Evolutionary conservation across 2,888 invertebrate genomes (phyloP), one percentile per base, ranked within the genome.

Genomic region (Diadegma fenestrale): DNA sequence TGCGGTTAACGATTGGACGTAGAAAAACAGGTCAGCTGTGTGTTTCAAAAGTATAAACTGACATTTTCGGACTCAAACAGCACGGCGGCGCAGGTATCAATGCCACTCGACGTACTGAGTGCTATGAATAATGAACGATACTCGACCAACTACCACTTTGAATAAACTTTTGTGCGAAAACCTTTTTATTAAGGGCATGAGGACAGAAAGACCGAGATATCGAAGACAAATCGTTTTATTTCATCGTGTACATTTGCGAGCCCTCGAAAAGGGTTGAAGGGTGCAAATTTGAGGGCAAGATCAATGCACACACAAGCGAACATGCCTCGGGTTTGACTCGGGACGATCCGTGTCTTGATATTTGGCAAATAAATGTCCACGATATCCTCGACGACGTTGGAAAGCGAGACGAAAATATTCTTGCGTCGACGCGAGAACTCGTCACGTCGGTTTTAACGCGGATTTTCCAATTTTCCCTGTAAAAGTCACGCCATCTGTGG

Each of bases 371-470:
- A 19, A 26, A n/a, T 26, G 22, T 61, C 19, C 17, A 5, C 17
- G 45, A 19, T 12, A 22, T 43, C 19, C 10, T 5, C 26, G 45
- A 12, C 12, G 45, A 12, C 19, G 33, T 33, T 22, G 58, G 26
- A 22, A 45, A 6, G n/a, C n/a, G 7, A 69, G 10, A 17, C 61
- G n/a, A 17, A 69, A 12, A 82, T 37, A 63, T 19, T 22, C 14
- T 19, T 69, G 10, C 17, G 30, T 45, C 22, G 19, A 45, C 72
- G 66, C 45, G 51, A 6, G 64, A 45, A 63, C 71, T 45, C 66
- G 82, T 82, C 78, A 78, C 72, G 78, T 78, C 12, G 72, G 72
- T 78, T 82, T 82, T 68, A 78, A 64, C 82, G 58, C 30, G 72
- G 68, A 78, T 78, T 82, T 69, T 66, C 72, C 78, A 72, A 78